These are phyloP conservation scores for Ceyx margarethae DNA, from an alignment of 2,113 vertebrate species.

Conservation along the genomic window DNA sequence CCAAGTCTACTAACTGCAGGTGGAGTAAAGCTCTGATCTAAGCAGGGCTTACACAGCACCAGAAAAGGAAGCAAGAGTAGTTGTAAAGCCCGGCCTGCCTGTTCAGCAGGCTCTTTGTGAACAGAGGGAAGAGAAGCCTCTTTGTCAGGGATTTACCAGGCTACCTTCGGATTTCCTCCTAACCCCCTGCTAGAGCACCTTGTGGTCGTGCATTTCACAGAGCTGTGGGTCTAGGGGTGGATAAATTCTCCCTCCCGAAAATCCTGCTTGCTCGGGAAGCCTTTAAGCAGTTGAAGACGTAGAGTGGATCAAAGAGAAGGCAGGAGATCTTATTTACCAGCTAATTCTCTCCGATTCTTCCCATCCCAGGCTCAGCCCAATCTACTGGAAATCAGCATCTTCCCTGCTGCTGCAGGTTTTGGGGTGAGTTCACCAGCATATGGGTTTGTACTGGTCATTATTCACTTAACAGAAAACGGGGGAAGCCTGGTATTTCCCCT, in stretches of 20 bases:
- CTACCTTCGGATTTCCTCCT: slow-evolving; percentile 10
- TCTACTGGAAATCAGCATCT: not conserved
- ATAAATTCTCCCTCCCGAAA: slow-evolving; percentile 26
- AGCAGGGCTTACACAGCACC: not conserved
- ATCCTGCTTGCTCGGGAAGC: slow-evolving; percentile 36
- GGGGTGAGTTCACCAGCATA: not conserved
- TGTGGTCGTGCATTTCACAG: not conserved
- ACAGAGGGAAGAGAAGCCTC: slow-evolving; percentile 16
- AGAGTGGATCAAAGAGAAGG: slow-evolving; percentile 45
- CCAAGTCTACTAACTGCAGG: not conserved
- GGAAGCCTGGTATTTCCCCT: not conserved
- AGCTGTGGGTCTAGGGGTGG: not conserved
- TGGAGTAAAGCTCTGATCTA: slow-evolving; percentile 33
- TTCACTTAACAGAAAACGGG: not conserved
- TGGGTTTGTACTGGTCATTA: not conserved
- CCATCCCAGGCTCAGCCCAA: slow-evolving; percentile 7
- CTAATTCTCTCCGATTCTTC: slow-evolving; percentile 58
- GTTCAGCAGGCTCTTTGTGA: not conserved
- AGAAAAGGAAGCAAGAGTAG: not conserved
- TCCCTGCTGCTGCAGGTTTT: not conserved
- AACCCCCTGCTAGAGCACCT: not conserved
- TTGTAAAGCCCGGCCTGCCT: not conserved
- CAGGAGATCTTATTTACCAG: slow-evolving; percentile 47
- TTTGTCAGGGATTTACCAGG: slow-evolving; percentile 35
- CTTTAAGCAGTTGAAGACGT: slow-evolving; percentile 29